Percentiles rank a stretch among this genome's conserved stretches.
Conservation (phyloP, 2,888 invertebrate genomes). For the Fragum sueziense region DNA sequence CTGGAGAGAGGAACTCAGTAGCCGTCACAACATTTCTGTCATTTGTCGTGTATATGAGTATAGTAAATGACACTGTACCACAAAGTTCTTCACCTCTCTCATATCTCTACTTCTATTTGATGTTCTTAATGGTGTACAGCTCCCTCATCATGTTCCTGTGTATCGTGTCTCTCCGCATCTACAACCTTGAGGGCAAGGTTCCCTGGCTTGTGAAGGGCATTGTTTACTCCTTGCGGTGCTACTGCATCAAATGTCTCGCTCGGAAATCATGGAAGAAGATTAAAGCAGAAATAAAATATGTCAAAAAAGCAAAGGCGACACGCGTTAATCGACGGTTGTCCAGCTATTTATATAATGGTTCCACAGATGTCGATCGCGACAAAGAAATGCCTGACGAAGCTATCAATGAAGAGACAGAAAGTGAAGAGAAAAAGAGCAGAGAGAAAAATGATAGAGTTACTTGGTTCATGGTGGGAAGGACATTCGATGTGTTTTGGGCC, state of each 20-base stretch:
- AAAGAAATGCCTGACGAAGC: not conserved
- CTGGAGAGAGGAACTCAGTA: conserved; percentile 52
- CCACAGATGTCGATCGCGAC: not conserved
- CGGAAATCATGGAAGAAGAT: not conserved
- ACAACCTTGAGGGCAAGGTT: conserved; percentile 8
- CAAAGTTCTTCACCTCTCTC: conserved; percentile 49
- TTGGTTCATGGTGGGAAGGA: not conserved
- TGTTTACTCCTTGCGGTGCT: not conserved
- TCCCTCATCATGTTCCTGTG: conserved; percentile 41
- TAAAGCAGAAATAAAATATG: not conserved
- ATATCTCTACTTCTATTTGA: conserved; percentile 44
- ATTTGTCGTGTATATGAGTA: conserved; percentile 53
- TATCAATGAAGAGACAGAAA: not conserved
- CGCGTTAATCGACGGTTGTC: not conserved
- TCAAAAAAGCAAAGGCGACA: not conserved
- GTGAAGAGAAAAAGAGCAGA: not conserved
- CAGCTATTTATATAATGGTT: not conserved
- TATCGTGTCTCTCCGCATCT: conserved; percentile 42
- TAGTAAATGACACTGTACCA: conserved; percentile 50
- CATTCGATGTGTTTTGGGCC: conserved; percentile 5
- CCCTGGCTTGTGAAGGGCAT: not conserved
- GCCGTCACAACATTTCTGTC: conserved; percentile 55
- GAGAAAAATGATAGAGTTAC: not conserved
- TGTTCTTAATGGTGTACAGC: conserved; percentile 49
- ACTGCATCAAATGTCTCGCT: not conserved